These are phyloP conservation scores for Pheosia tremula DNA, from an alignment of 2,888 invertebrate genomes.

Conservation along the genomic window DNA sequence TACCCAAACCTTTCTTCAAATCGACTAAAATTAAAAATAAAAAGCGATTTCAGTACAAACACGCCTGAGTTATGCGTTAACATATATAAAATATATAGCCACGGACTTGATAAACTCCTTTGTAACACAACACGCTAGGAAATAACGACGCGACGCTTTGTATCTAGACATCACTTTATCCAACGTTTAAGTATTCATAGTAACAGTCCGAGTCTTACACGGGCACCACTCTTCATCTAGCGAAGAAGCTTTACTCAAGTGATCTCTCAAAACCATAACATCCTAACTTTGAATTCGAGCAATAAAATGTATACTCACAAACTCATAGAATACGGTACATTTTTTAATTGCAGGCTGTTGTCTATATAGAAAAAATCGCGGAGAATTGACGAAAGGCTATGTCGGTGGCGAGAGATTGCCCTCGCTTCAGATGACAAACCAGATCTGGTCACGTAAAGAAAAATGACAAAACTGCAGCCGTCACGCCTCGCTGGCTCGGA, in stretches of 20 bases:
- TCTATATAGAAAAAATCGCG: constrained; percentile 7
- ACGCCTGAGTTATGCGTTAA: no score
- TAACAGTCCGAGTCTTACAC: constrained; percentile 66
- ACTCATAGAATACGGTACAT: constrained; percentile 7
- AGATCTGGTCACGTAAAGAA: constrained; percentile 89
- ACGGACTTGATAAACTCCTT: constrained; percentile 7
- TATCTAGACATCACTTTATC: constrained; percentile 60
- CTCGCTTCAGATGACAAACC: constrained; percentile 76
- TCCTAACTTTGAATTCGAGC: constrained; percentile 10
- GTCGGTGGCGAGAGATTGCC: constrained; percentile 57
- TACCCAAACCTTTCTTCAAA: no score
- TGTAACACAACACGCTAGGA: constrained; percentile 28
- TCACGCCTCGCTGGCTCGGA: constrained; percentile 43
- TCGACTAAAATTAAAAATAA: no score
- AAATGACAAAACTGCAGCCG: constrained; percentile 83
- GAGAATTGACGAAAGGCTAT: constrained; percentile 54
- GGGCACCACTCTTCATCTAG: constrained; percentile 70
- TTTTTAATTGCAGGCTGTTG: constrained; percentile 17
- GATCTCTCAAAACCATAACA: constrained; percentile 20
- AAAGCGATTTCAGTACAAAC: no score
- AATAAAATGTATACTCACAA: constrained; percentile 21
- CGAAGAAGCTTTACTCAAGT: constrained; percentile 65
- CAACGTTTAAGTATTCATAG: constrained; percentile 70
- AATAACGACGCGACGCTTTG: constrained; percentile 39
- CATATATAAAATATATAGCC: no score